Evolutionary conservation across 2,888 invertebrate genomes (phyloP).

Genomic region (Ichneumoninae sp.): DNA sequence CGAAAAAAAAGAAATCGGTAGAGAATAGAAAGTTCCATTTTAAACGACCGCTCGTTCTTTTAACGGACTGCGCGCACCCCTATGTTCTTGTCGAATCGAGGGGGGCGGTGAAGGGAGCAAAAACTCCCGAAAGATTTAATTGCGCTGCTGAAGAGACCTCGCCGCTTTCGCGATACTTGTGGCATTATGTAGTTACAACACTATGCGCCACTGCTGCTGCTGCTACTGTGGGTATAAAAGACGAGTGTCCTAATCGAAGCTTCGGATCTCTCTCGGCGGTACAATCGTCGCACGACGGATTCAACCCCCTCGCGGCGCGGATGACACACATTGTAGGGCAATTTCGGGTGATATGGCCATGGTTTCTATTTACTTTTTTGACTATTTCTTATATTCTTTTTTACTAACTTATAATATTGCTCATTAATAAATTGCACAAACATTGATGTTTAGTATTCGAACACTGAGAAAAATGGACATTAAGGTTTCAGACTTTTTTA

Average conservation of each 20-base stretch:
- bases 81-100: background rate
- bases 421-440: too few species aligned
- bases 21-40: slow-evolving; percentile 31
- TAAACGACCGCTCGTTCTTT: slow-evolving; percentile 20
- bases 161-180: slow-evolving; percentile 16
- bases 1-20: background rate
- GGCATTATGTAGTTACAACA: background rate
- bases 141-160: slow-evolving; percentile 28
- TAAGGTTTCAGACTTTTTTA: too few species aligned
- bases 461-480: too few species aligned
- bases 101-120: background rate
- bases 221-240: slow-evolving; percentile 44
- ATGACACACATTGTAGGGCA: background rate
- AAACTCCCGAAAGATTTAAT: slow-evolving; percentile 49
- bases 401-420: too few species aligned
- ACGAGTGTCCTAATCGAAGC: slow-evolving; percentile 67
- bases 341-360: background rate
- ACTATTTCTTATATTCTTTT: background rate
- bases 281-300: slow-evolving; percentile 9
- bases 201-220: background rate
- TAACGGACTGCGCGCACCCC: background rate
- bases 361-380: background rate
- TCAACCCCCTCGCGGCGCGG: slow-evolving; percentile 5
- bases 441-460: too few species aligned
- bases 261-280: slow-evolving; percentile 53